Percentiles rank a stretch among this genome's conserved stretches.
phyloP scores from a whole-genome alignment of 53 echinoderm and acorn worm species.

The Mesocentrotus franciscanus region DNA sequence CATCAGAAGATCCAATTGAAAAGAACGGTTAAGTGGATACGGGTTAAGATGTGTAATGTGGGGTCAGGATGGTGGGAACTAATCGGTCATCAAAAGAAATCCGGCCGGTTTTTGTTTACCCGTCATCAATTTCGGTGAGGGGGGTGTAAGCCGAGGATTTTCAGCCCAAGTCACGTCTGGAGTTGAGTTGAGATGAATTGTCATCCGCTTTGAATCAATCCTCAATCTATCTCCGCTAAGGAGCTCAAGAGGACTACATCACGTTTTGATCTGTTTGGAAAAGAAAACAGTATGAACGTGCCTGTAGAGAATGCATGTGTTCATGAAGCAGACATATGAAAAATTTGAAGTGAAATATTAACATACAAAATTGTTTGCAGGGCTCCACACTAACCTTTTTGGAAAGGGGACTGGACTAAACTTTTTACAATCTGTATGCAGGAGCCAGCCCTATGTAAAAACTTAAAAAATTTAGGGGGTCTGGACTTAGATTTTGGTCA shows the following conservation, averaged over 20 bases:
- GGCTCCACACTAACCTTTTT: too few species aligned
- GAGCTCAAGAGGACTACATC: not conserved
- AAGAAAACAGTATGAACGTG: not conserved
- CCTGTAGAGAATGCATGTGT: too few species aligned
- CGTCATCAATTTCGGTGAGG: conserved; percentile 11
- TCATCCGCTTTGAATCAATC: conserved; percentile 26
- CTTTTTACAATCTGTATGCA: too few species aligned
- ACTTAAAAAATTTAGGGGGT: too few species aligned
- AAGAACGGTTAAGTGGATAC: conserved; percentile 22
- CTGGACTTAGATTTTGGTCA: too few species aligned
- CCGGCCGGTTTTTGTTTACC: conserved; percentile 40
- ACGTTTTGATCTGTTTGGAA: not conserved
- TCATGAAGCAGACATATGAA: too few species aligned
- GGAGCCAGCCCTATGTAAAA: too few species aligned
- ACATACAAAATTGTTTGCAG: too few species aligned
- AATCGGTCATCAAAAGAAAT: conserved; percentile 35
- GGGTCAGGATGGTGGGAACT: conserved; percentile 19
- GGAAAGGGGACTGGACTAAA: too few species aligned
- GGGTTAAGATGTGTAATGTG: conserved; percentile 8
- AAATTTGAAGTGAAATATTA: too few species aligned
- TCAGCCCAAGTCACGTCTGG: conserved; percentile 45
- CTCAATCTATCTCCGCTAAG: conserved; percentile 6
- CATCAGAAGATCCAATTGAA: conserved; percentile 34
- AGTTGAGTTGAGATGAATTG: conserved; percentile 37
- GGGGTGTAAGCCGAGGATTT: conserved; percentile 19